These are phyloP conservation scores for Lacerta viridis DNA, from an alignment of 2,797 vertebrate species.

Conservation along the genomic window DNA sequence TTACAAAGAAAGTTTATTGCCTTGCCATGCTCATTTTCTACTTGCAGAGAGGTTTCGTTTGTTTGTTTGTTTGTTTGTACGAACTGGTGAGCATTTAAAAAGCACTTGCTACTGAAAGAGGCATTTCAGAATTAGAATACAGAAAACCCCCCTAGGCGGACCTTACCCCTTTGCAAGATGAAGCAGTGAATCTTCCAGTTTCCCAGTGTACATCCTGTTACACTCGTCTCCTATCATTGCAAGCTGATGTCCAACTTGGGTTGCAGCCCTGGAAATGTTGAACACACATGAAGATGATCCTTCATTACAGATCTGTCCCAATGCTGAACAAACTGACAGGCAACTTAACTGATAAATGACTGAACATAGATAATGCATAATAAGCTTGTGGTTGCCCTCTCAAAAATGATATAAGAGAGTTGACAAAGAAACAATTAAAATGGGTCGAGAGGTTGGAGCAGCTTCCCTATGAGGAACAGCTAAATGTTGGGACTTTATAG, in stretches of 20 bases:
- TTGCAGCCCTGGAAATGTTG: conserved; percentile 71
- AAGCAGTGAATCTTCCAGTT: conserved; percentile 60
- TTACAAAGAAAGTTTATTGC: background rate
- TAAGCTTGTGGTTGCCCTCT: background rate
- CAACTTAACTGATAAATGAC: background rate
- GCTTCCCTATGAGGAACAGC: background rate
- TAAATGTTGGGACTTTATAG: background rate
- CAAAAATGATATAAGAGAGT: background rate
- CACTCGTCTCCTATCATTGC: conserved; percentile 90
- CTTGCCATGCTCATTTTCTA: background rate
- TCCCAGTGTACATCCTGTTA: conserved; percentile 72
- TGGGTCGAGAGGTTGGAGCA: background rate
- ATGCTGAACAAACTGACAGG: background rate
- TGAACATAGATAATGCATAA: background rate
- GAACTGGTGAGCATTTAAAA: too few species aligned
- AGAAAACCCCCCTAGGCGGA: background rate
- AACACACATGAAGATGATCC: background rate
- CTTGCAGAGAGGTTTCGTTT: background rate
- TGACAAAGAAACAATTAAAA: background rate
- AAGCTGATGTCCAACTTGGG: conserved; percentile 85
- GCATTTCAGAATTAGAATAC: background rate
- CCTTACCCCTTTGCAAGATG: conserved; percentile 64
- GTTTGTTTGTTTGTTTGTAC: background rate
- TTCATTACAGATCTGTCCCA: rapidly evolving
- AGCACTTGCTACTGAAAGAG: background rate